Percentiles rank a stretch among this genome's conserved stretches.
These are phyloP conservation scores for Sabatieria punctata DNA, from an alignment of 2,888 invertebrate genomes.

Conservation along the genomic window DNA sequence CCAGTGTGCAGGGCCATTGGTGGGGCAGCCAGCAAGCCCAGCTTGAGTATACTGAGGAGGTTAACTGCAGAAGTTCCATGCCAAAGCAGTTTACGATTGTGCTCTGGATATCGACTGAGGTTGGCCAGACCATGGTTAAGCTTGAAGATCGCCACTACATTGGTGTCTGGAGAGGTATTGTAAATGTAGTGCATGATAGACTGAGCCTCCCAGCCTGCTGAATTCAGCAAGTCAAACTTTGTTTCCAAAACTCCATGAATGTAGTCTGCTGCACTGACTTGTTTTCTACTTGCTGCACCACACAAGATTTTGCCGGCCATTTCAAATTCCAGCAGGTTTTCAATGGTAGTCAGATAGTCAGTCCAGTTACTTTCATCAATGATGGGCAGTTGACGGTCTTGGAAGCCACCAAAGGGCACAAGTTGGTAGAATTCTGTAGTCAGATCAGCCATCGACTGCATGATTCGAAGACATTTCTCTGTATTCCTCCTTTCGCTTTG, in stretches of 20 bases:
- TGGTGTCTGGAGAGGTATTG: too few relatives aligned
- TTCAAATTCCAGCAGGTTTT: constrained; percentile 21
- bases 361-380: constrained; percentile 20
- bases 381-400: constrained; percentile 33
- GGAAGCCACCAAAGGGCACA: constrained; percentile 36
- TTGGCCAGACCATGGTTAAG: too few relatives aligned
- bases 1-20: constrained; percentile 34
- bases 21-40: constrained; percentile 38
- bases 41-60: constrained; percentile 37
- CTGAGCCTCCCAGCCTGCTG: constrained; percentile 35
- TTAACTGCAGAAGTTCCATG: constrained; percentile 40
- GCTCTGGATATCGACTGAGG: too few relatives aligned
- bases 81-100: constrained; percentile 34
- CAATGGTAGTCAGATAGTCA: constrained; percentile 17
- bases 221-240: constrained; percentile 29
- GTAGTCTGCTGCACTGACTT: too few relatives aligned
- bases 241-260: constrained; percentile 32
- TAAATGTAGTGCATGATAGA: constrained; percentile 39
- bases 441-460: constrained; percentile 26
- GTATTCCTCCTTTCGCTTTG: constrained; percentile 13
- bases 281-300: too few relatives aligned
- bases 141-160: too few relatives aligned
- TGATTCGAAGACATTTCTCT: constrained; percentile 9
- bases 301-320: constrained; percentile 10
- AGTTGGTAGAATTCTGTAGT: constrained; percentile 39